Base-by-base conservation (phyloP, 2,888 invertebrate genomes). In the Sarcophaga subvicina region DNA sequence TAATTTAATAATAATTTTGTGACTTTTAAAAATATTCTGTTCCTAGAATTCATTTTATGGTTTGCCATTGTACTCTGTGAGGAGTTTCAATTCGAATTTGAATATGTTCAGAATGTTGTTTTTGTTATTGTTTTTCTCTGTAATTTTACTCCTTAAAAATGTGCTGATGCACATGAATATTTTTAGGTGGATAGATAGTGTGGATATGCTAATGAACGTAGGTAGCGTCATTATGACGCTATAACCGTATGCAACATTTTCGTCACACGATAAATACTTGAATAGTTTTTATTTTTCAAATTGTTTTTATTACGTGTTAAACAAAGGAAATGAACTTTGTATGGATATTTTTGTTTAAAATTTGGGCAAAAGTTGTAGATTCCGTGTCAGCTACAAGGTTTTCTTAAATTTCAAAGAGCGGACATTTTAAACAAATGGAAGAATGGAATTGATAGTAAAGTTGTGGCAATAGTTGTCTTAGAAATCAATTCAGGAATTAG, bases 141-240 rank as follows among this genome's bases (percentile, higher is more conserved):
- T 89, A 89, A 89, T 86, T 83, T 75, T 87, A 89, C 80, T 87
- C 90, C 88, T 86, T 81, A 91, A 88, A 90, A 91, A 91, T 92
- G 89, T 91, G 91, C 89, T 81, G 88, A 89, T 83, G 88, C 90
- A 89, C 90, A 89, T 54, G 63, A 12, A 14, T 75, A 60, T 81
- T 70, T 81, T 54, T 69, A 54, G 62, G 25, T 80, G 63, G 37
- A 37, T 37, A 0, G 37, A 37, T 37, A 37, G 10, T 37, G 8
- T 37, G 37, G 27, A 70, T 45, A 70, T 59, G 60, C 49, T 75
- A 72, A 79, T 14, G 54, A 67, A 66, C 60, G 54, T 78, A 90
- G 90, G 54, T 78, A 90, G 90, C 91, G 91, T 89, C 90, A 89
- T 86, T 85, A 86, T 90, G 91, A 91, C 91, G 91, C 90, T 90